Conservation (phyloP, 2,113 vertebrate genomes). For the Octodon degus region DNA sequence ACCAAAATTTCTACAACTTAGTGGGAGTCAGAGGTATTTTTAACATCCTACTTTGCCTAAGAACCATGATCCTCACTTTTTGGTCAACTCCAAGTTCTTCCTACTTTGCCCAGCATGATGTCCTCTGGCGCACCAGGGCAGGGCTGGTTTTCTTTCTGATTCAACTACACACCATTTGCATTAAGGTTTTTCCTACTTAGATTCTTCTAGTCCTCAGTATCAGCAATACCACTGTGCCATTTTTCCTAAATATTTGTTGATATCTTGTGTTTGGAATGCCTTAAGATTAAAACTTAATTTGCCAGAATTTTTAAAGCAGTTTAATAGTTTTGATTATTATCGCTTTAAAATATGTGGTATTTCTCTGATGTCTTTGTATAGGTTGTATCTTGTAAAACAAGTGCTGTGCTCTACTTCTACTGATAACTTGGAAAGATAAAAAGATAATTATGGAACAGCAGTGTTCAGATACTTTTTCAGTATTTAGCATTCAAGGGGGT, state of each 20-base stretch:
- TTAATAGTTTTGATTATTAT: constrained; percentile 1
- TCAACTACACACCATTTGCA: background rate
- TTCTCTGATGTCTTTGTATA: constrained; percentile 16
- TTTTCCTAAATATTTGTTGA: background rate
- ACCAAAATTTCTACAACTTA: background rate
- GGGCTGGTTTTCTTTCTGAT: background rate
- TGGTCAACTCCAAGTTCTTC: background rate
- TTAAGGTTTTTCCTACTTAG: background rate
- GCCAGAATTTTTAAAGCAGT: background rate
- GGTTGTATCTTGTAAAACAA: background rate
- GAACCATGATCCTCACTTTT: background rate
- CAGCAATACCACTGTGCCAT: background rate
- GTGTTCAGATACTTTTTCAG: background rate
- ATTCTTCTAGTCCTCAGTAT: background rate
- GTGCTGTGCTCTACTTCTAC: background rate
- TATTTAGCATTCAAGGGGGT: background rate
- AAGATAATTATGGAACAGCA: background rate
- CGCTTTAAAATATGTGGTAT: constrained; percentile 25
- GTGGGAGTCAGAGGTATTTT: background rate
- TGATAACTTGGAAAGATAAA: background rate
- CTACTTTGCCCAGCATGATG: background rate
- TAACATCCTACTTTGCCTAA: background rate
- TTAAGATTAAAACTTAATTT: background rate
- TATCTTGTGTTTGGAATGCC: background rate
- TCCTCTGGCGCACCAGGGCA: background rate